Evolutionary conservation across 2,797 vertebrate genomes (phyloP).

Genomic region (Gambelia wislizenii): DNA sequence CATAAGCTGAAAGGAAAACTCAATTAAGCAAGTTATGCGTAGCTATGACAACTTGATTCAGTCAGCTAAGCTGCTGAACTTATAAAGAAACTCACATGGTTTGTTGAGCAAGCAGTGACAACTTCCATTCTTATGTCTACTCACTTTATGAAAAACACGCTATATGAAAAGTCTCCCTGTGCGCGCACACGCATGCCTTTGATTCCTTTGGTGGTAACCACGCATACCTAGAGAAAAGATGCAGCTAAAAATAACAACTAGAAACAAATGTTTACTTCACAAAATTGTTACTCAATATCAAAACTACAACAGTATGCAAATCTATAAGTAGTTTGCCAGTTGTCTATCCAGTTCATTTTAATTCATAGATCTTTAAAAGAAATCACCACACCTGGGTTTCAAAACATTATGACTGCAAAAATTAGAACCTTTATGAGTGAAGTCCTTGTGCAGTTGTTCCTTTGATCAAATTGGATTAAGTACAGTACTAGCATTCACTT

Average conservation of each 20-base stretch:
- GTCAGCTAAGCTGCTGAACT: neutral
- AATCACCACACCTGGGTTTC: neutral
- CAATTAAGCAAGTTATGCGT: neutral
- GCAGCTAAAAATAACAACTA: neutral
- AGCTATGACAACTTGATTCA: neutral
- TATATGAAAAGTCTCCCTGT: neutral
- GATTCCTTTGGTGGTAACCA: neutral
- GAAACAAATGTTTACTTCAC: neutral
- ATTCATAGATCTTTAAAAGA: neutral
- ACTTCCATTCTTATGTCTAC: neutral
- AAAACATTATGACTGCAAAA: neutral
- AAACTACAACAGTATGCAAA: neutral
- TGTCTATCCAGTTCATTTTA: fast-evolving
- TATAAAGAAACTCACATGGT: neutral
- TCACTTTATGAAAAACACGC: neutral
- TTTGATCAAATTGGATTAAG: neutral
- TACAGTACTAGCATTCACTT: neutral
- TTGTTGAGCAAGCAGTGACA: neutral
- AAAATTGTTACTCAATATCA: neutral
- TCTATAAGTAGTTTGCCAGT: neutral
- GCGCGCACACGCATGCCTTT: neutral
- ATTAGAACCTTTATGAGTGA: neutral
- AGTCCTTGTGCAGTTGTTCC: neutral
- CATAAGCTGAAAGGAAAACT: neutral
- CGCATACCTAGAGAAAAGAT: neutral